Evolutionary conservation across 2,797 vertebrate genomes (phyloP), one percentile per base, ranked within the genome.

Genomic region (Anguilla obscura): DNA sequence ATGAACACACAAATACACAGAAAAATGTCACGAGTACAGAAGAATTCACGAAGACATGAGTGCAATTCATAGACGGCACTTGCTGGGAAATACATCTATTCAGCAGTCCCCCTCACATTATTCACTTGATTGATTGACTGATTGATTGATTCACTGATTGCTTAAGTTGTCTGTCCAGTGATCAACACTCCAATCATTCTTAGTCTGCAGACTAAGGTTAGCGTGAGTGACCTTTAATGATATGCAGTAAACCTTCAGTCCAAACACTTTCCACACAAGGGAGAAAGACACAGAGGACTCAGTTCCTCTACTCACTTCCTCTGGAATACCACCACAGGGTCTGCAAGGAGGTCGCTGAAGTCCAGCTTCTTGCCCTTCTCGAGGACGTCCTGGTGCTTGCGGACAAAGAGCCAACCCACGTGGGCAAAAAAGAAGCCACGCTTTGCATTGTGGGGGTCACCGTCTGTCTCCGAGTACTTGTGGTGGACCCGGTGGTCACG

Each of bases 361-460:
- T 97, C 96, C 88, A 97, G 92, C 1, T 94, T 94, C 82, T 92
- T 95, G 40, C 96, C 96, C 91, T 96, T 96, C 91, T 97, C 95
- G 0, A 96, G 96, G 90, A 96, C 95, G 0, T 96, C 95, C 0
- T 58, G 93, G 89, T 97, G 96, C 92, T 96, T 97, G 85, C 92
- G 93, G 76, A 97, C 74, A 0, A 97, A 94, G 2, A 97, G 93
- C 96, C 96, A 97, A 86, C 96, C 95, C 0, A 97, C 91, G 30
- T 97, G 97, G 36, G 97, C 89, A 87, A 97, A 97, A 93, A 96
- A 97, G 92, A 96, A 96, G 85, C 96, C 96, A 0, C 95, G 91
- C 24, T 89, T 89, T 48, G 97, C 95, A 0, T 97, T 95, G 92
- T 97, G 96, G 0, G 96, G 96, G 90, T 97, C 96, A 0, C 94